Base-by-base conservation (phyloP, 1,140 invertebrate species). In the Lucilia cuprina region DNA sequence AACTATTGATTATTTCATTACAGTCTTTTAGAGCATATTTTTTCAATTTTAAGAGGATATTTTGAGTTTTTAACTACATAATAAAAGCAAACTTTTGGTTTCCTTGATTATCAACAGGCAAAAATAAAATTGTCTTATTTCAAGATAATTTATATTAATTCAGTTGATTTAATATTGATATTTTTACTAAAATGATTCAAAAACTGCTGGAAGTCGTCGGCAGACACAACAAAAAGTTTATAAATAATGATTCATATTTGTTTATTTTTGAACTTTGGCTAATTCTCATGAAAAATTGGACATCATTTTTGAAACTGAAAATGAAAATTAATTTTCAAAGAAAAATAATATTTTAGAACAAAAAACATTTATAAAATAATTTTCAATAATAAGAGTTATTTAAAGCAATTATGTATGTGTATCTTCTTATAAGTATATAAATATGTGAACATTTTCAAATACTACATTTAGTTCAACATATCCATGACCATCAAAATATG, bases 401-500 rank as follows among this genome's bases (percentile, higher is more conserved):
- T 55, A 10, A 55, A n/a, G 17, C 50, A 55, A 55, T 13, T 55
- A 4, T 55, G 7, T 8, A 7, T 41, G 41, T 3, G 41, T 5
- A 41, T 41, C n/a, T n/a, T n/a, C n/a, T 41, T 5, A 0, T 10
- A 41, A 41, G 41, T 41, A 41, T 41, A 30, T 30, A 30, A 30
- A 30, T 30, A 41, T 41, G 41, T 41, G 10, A 5, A 41, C 10
- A 41, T 41, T 41, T 41, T 41, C 2, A 41, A 41, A 41, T 41
- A 41, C 7, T 41, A 41, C 65, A 70, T 70, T 21, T 21, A 70
- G 21, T 19, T 21, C 21, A 70, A 21, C 65, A 70, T 70, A 21
- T 21, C 65, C 65, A 70, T 70, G 65, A 25, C 65, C 65, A 70
- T 70, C n/a, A 70, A 70, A 19, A 70, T 70, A n/a, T n/a, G 50